Evolutionary conservation across 2,797 vertebrate genomes (phyloP), one percentile per base, ranked within the genome.

Genomic region (Margarornis squamiger): DNA sequence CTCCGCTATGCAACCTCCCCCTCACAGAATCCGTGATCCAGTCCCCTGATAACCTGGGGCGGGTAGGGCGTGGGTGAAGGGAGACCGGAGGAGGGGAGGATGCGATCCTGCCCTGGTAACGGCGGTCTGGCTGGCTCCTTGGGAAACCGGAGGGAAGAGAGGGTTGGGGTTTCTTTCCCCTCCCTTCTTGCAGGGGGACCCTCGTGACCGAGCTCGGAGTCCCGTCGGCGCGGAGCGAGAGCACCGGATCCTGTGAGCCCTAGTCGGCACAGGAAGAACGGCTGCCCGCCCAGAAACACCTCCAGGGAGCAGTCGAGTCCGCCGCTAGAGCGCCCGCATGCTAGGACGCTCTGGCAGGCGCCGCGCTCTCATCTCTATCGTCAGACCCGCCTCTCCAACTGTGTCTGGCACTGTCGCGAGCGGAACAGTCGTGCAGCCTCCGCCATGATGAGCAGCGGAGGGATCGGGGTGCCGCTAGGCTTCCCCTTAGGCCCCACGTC

Each of bases 401-500:
- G 88, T 13, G 84, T 49, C 65, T 9, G 67, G 66, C 39, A 22
- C 18, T 17, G 81, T 27, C 11, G 80, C 29, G 38, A 66, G 34
- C 23, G 23, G 16, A 66, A 67, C 38, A 32, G 62, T 48, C 7
- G 62, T 66, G 43, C 21, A 26, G 61, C 19, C 49, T 86, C 59
- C 87, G 86, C 95, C 96, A 98, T 97, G 98, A 98, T 98, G 97
- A 98, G 96, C 95, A 97, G 96, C 59, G 97, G 97, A 16, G 96
- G 97, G 27, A 98, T 98, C 77, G 97, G 97, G n/a, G 94, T 98
- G 94, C 97, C 97, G 7, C 94, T 98, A 15, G 98, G 98, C 92
- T 98, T 98, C 95, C 97, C 97, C 95, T 92, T 97, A 57, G 97
- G 96, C 62, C 97, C 97, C 11, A 99, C 99, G 10, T 97, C 98